These are phyloP conservation scores for Parazoanthus swiftii DNA, from an alignment of 92 coral and sea anemone species.

Conservation along the genomic window DNA sequence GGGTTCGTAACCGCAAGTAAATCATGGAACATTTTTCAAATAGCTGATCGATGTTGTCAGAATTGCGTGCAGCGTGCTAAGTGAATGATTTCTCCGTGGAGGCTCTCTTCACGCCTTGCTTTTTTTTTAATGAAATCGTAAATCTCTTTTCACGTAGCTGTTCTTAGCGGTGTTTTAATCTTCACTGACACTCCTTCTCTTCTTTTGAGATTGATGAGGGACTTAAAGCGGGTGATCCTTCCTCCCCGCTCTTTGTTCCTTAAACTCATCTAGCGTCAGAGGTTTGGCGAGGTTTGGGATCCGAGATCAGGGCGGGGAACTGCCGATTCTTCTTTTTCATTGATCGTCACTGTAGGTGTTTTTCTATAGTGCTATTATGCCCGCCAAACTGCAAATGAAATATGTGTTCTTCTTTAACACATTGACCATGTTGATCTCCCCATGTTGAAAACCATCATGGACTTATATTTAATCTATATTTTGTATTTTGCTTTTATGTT, in stretches of 20 bases:
- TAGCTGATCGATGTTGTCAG: not conserved
- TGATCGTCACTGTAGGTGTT: not conserved
- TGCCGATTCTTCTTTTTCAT: not conserved
- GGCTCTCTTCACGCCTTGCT: constrained; percentile 1
- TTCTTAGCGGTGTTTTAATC: not conserved
- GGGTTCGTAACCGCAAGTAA: too few species aligned
- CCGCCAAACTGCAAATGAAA: not conserved
- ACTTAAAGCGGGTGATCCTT: not conserved
- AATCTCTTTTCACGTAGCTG: not conserved
- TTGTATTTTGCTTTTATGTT: too few species aligned
- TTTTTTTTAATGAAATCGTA: not conserved
- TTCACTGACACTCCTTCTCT: not conserved
- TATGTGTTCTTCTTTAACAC: not conserved
- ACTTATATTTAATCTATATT: too few species aligned
- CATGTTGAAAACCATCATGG: too few species aligned
- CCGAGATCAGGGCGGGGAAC: not conserved
- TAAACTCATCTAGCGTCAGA: not conserved
- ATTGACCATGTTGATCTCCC: not conserved
- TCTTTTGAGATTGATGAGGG: not conserved
- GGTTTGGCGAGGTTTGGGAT: constrained; percentile 2
- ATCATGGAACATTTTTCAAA: too few species aligned
- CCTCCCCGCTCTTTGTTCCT: not conserved
- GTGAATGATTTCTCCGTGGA: not conserved
- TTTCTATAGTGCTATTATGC: not conserved
- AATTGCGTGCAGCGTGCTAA: constrained; percentile 1